These are phyloP conservation scores for Phenganax subtilis DNA, from an alignment of 92 coral and sea anemone species.

Conservation along the genomic window DNA sequence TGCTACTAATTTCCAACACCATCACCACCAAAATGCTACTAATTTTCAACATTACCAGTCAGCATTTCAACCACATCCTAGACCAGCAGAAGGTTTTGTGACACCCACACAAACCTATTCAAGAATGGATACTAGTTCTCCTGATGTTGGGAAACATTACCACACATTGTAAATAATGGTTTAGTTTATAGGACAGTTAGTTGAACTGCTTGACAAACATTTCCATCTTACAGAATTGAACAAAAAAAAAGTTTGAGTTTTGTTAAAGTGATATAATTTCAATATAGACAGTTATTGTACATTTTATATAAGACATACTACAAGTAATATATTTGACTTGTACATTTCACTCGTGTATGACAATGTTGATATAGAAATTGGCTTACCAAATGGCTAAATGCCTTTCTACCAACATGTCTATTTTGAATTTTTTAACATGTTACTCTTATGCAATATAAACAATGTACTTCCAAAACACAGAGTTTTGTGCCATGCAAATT, in stretches of 20 bases:
- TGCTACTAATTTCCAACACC: constrained; percentile 14
- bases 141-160: constrained; percentile 12
- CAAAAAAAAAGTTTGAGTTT: too few relatives aligned
- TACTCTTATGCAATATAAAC: background rate
- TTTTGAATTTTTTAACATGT: too few relatives aligned
- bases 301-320: too few relatives aligned
- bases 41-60: constrained; percentile 14
- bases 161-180: constrained; percentile 6
- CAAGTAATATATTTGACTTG: background rate
- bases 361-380: too few relatives aligned
- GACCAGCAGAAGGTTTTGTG: constrained; percentile 4
- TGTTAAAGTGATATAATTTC: too few relatives aligned
- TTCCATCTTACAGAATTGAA: too few relatives aligned
- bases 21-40: background rate
- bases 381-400: too few relatives aligned
- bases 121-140: background rate
- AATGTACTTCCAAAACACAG: background rate
- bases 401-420: too few relatives aligned
- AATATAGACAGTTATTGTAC: too few relatives aligned
- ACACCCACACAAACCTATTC: constrained; percentile 10
- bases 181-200: background rate
- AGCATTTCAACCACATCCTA: constrained; percentile 12
- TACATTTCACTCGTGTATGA: background rate
- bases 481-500: background rate
- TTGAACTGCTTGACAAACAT: background rate